Conservation (phyloP, 2,888 invertebrate genomes). For the Ditula angustiorana region DNA sequence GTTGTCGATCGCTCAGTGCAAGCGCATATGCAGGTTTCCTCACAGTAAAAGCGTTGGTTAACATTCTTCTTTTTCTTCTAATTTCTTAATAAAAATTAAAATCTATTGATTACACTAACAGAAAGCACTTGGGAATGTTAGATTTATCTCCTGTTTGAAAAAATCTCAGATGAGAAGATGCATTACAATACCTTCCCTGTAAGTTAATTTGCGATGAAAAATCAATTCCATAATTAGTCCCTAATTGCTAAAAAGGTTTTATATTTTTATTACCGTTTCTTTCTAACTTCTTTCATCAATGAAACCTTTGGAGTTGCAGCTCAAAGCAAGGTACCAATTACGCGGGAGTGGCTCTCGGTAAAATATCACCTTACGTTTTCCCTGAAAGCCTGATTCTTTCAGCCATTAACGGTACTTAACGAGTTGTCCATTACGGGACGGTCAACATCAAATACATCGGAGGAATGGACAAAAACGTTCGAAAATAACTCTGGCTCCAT, state of each 20-base stretch:
- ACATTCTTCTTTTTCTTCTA: too few species aligned
- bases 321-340: constrained; percentile 16
- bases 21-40: too few species aligned
- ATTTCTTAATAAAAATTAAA: too few species aligned
- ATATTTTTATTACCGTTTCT: not conserved
- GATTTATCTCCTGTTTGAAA: too few species aligned
- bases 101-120: too few species aligned
- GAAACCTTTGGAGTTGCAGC: constrained; percentile 8
- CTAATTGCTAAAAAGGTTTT: not conserved
- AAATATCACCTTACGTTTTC: constrained; percentile 36
- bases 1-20: too few species aligned
- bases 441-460: not conserved
- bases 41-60: too few species aligned
- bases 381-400: constrained; percentile 6
- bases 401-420: constrained; percentile 24
- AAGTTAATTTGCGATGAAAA: too few species aligned
- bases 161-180: too few species aligned
- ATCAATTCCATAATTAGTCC: not conserved
- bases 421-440: constrained; percentile 14
- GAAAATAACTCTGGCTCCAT: not conserved
- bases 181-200: too few species aligned
- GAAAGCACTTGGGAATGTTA: too few species aligned
- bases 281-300: not conserved
- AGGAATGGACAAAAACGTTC: not conserved
- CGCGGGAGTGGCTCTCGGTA: constrained; percentile 21